Base-by-base conservation (phyloP, 2,113 vertebrate species). In the Plecturocebus donacophilus region DNA sequence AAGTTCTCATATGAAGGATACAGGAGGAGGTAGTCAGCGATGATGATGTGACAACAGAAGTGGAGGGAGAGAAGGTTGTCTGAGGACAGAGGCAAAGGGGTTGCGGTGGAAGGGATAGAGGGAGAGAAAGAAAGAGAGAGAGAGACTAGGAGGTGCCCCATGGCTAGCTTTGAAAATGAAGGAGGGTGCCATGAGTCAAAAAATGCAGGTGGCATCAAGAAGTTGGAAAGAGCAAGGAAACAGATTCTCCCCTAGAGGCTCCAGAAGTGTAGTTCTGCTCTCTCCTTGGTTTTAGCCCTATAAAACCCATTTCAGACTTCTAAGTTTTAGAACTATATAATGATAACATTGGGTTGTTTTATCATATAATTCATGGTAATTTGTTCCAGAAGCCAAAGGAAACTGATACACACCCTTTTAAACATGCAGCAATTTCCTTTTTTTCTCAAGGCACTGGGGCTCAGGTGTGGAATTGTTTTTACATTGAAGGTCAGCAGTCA, bases 31-130 rank as follows among this genome's bases (percentile, higher is more conserved):
- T 49, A 20, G 8, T 8, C 47, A 54, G 42, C 90, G 82, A 40
- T 19, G 47, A 30, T 3, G 8, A 71, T 16, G 13, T 8, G 6
- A 23, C 7, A 17, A 30, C 0, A 54, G 1, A 17, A 52, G 1
- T 6, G 38, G 20, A 90, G 19, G 30, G 25, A 68, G 35, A 71
- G 23, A 71, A 73, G 47, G 4, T 77, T 27, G 54, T 35, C 9
- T 38, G 27, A 71, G 20, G 47, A 56, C 17, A 68, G 45, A 90
- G 32, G 42, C 25, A 38, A 58, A 58, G 21, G 21, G 30, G 6
- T 16, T 45, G 13, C 25, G 13, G 6, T 30, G 40, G 14, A 47
- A 16, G 40, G 27, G 38, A 40, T 20, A 20, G 10, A 38, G 30
- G 35, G 8, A 49, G 47, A 87, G 27, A 81, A 23, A 35, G 21